These are phyloP conservation scores for Dendrolimus houi DNA, from an alignment of 2,888 invertebrate species.

Conservation along the genomic window DNA sequence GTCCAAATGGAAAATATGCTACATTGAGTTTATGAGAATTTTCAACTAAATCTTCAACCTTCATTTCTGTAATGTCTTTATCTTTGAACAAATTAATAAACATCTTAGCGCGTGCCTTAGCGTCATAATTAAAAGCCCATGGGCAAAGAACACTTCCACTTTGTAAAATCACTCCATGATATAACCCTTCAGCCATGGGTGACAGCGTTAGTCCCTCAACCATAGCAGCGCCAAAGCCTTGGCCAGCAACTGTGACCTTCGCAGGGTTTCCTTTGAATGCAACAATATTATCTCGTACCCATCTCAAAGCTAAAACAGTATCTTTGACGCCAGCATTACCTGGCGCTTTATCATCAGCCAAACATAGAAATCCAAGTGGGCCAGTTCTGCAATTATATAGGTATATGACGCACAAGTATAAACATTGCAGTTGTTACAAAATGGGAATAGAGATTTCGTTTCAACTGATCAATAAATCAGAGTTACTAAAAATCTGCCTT, in stretches of 20 bases:
- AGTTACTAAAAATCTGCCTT: too few species aligned
- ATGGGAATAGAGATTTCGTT: too few species aligned
- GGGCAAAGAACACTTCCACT: slow-evolving; percentile 57
- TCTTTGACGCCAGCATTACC: slow-evolving; percentile 62
- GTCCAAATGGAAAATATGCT: slow-evolving; percentile 53
- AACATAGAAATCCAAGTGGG: slow-evolving; percentile 51
- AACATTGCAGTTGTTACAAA: background rate
- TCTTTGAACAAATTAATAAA: slow-evolving; percentile 24
- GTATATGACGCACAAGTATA: background rate
- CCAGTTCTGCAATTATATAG: slow-evolving; percentile 37
- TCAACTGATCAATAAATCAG: too few species aligned
- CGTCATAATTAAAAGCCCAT: slow-evolving; percentile 58
- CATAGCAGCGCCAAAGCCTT: slow-evolving; percentile 57
- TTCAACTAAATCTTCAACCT: slow-evolving; percentile 28
- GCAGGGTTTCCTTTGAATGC: slow-evolving; percentile 59
- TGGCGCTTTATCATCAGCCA: slow-evolving; percentile 43
- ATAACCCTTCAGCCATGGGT: slow-evolving; percentile 37
- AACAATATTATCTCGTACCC: slow-evolving; percentile 60
- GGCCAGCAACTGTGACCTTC: slow-evolving; percentile 50
- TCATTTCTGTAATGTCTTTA: slow-evolving; percentile 18
- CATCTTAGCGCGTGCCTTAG: slow-evolving; percentile 33
- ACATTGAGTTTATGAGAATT: slow-evolving; percentile 32
- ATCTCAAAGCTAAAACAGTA: slow-evolving; percentile 47
- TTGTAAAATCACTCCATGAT: slow-evolving; percentile 55
- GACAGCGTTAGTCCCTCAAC: slow-evolving; percentile 47